Evolutionary conservation across 2,888 invertebrate genomes (phyloP).

Genomic region (Cephus sareptanus): DNA sequence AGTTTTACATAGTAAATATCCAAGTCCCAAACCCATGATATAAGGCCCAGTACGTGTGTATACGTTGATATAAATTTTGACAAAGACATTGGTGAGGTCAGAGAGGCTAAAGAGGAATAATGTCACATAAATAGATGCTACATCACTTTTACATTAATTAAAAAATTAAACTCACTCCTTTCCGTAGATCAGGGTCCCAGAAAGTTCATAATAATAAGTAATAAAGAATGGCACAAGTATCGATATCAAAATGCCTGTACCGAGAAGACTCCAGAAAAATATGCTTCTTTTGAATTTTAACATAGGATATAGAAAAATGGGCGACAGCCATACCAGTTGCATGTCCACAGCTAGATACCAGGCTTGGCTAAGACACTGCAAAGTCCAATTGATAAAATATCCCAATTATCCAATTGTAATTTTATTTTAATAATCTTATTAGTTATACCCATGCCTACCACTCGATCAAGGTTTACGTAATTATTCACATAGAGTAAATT

Average conservation of each 20-base stretch:
- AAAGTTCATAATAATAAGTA: constrained; percentile 44
- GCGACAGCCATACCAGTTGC: constrained; percentile 57
- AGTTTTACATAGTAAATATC: constrained; percentile 48
- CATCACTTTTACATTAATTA: neutral
- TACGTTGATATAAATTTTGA: constrained; percentile 48
- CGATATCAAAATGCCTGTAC: constrained; percentile 40
- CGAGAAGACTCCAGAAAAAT: constrained; percentile 40
- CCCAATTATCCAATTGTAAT: constrained; percentile 71
- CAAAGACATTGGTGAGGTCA: constrained; percentile 44
- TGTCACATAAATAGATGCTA: neutral
- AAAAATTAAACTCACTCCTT: constrained; percentile 46
- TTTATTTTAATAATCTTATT: constrained; percentile 73
- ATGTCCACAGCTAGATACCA: constrained; percentile 67
- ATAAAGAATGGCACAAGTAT: constrained; percentile 48
- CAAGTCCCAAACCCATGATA: constrained; percentile 57
- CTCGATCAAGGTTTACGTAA: constrained; percentile 50
- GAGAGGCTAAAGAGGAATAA: constrained; percentile 30
- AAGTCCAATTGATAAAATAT: neutral
- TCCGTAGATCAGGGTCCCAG: constrained; percentile 58
- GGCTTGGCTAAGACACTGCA: constrained; percentile 70
- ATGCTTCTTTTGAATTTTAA: constrained; percentile 38
- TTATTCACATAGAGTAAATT: constrained; percentile 65
- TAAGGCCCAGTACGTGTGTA: constrained; percentile 59
- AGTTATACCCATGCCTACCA: constrained; percentile 42
- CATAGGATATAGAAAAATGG: constrained; percentile 56